Evolutionary conservation across 2,797 vertebrate genomes (phyloP).

Genomic region (Poeciliopsis gracilis): DNA sequence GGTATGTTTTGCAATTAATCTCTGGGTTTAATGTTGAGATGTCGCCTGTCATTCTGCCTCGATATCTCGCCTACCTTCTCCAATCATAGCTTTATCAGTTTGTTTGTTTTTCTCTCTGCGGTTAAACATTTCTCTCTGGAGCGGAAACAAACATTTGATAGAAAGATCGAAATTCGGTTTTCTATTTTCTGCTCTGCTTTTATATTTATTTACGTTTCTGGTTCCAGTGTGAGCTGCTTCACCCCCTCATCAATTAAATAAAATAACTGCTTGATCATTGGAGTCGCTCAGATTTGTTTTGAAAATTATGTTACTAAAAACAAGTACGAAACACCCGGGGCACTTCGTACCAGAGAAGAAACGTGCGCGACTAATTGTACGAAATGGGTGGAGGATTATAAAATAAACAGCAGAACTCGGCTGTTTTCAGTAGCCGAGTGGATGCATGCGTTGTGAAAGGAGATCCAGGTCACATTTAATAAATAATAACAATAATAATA

Average conservation of each 20-base stretch:
- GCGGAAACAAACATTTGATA: neutral
- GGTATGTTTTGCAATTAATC: neutral
- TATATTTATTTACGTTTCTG: neutral
- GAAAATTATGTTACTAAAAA: neutral
- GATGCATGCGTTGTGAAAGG: conserved; percentile 24
- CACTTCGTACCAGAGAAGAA: neutral
- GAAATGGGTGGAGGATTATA: neutral
- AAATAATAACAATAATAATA: neutral
- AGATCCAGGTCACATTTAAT: fast-evolving
- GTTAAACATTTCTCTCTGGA: neutral
- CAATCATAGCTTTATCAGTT: neutral
- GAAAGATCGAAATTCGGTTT: neutral
- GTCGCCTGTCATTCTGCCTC: neutral
- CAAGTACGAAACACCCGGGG: neutral
- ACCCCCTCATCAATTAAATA: neutral
- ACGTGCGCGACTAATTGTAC: neutral
- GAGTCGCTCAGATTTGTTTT: neutral
- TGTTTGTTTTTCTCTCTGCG: neutral
- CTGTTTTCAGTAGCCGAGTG: neutral
- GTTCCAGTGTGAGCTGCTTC: neutral
- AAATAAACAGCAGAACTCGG: neutral
- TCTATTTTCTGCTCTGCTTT: neutral
- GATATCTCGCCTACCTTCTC: neutral
- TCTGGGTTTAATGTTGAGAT: neutral
- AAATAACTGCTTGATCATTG: neutral